Evolutionary conservation across 2,888 invertebrate species (phyloP).

Genomic region (Trichogramma evanescens): DNA sequence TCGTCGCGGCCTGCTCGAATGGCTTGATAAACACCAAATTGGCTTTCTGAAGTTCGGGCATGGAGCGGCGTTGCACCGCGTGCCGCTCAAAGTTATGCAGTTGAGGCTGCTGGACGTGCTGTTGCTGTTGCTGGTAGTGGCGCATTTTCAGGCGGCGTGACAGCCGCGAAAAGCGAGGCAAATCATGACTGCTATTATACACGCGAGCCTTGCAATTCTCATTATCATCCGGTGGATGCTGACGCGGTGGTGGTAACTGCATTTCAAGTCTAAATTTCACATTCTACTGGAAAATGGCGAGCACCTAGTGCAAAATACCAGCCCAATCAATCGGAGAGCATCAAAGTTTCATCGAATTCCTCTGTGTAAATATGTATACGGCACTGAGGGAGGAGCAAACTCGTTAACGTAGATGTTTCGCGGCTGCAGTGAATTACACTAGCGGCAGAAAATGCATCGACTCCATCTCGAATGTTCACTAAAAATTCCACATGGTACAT

Average conservation of each 20-base stretch:
- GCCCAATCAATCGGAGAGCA: too few relatives aligned
- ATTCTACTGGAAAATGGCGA: neutral
- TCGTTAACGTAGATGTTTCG: too few relatives aligned
- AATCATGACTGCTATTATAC: conserved; percentile 31
- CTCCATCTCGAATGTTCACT: too few relatives aligned
- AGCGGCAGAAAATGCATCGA: too few relatives aligned
- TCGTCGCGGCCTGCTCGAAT: conserved; percentile 5
- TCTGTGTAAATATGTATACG: too few relatives aligned
- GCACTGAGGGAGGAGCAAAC: too few relatives aligned
- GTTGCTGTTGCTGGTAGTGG: neutral
- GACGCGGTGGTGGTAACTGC: neutral
- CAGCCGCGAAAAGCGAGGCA: conserved; percentile 27
- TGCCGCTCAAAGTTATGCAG: conserved; percentile 27
- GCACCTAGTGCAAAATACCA: too few relatives aligned
- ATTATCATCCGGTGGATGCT: neutral
- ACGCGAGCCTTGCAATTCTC: neutral
- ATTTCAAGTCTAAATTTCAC: neutral
- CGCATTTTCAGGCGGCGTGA: conserved; percentile 16
- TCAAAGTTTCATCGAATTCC: too few relatives aligned
- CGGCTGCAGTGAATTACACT: too few relatives aligned
- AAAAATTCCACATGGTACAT: too few relatives aligned
- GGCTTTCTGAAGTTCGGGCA: conserved; percentile 34
- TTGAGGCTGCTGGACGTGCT: neutral
- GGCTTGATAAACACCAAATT: conserved; percentile 29
- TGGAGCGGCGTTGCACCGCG: conserved; percentile 32